A percentile compares a stretch with the other conserved stretches of the same genome.
phyloP scores from a whole-genome alignment of 2,888 invertebrate genomes.

The Lasioglossum villosulum region DNA sequence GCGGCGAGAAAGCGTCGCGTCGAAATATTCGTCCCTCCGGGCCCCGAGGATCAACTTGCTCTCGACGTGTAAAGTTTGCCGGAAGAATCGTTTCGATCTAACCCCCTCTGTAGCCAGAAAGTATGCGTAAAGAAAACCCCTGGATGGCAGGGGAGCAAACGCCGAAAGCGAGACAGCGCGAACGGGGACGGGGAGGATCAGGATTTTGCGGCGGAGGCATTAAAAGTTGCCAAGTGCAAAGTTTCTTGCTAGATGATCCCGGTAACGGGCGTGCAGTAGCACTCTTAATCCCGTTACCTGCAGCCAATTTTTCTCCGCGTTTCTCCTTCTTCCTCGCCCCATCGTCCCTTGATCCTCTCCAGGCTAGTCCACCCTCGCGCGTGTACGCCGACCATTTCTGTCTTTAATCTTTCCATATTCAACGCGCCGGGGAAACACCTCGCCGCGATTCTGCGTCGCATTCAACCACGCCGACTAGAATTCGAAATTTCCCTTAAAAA shows the following conservation, averaged over 20 bases:
- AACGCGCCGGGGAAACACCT: constrained; percentile 19
- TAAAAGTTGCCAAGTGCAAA: constrained; percentile 84
- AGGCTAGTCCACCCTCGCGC: constrained; percentile 6
- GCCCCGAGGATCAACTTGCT: constrained; percentile 40
- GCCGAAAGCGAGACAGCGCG: constrained; percentile 46
- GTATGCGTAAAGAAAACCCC: constrained; percentile 62
- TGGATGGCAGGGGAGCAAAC: constrained; percentile 25
- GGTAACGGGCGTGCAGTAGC: constrained; percentile 78
- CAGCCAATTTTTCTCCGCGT: constrained; percentile 80
- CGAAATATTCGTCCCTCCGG: constrained; percentile 27
- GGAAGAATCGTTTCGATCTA: constrained; percentile 67
- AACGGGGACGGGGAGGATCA: constrained; percentile 31
- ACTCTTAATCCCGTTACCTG: constrained; percentile 83
- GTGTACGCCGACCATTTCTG: constrained; percentile 13
- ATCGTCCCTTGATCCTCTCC: constrained; percentile 51
- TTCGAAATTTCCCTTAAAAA: not conserved
- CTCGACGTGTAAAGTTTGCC: constrained; percentile 64
- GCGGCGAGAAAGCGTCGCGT: constrained; percentile 8
- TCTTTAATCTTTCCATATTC: constrained; percentile 50
- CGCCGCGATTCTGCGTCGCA: constrained; percentile 1
- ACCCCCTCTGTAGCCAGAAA: constrained; percentile 47
- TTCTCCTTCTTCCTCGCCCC: constrained; percentile 33
- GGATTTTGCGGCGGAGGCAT: constrained; percentile 79
- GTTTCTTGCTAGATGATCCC: constrained; percentile 82
- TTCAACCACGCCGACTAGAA: constrained; percentile 9